Evolutionary conservation across 2,888 invertebrate species (phyloP), one percentile per base, ranked within the genome.

Genomic region (Pachymerium ferrugineum): DNA sequence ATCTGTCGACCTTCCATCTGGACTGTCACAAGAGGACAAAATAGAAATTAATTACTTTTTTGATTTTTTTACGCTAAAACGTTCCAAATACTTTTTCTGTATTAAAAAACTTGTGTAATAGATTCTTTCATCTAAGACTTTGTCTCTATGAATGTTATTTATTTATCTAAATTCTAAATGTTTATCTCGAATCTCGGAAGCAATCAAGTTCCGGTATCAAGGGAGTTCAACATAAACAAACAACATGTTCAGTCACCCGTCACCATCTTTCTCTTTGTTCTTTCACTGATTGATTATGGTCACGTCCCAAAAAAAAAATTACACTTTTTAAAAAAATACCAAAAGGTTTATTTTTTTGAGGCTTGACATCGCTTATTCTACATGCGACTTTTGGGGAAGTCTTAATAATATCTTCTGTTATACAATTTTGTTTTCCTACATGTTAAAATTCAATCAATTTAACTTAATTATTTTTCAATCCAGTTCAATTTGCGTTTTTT

Each of bases 151-250:
- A n/a, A n/a, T n/a, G n/a, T n/a, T n/a, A n/a, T n/a, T n/a, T n/a
- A n/a, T n/a, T n/a, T n/a, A n/a, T n/a, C n/a, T n/a, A n/a, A n/a
- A n/a, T n/a, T n/a, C n/a, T n/a, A n/a, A n/a, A n/a, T 38, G 14
- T 38, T 38, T 38, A 38, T 38, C 5, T 14, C 3, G 16, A 38
- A 38, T 38, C 6, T n/a, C 3, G 12, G 38, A 8, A 12, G 3
- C 16, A 16, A 38, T 38, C n/a, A 3, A 38, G 38, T 38, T 62
- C 62, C 62, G 62, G 62, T 28, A 62, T 62, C 62, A 62, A 62
- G 62, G 62, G 62, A 62, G 62, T 62, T 62, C 62, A 62, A 25
- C 28, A n/a, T 62, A 62, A 62, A 62, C 62, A 62, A 62, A 62
- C 62, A 62, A 62, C 62, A n/a, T 62, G 28, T 62, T 62, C 62